These are phyloP conservation scores for Lepisosteus oculatus DNA, from an alignment of 2,113 vertebrate genomes.

Conservation along the genomic window DNA sequence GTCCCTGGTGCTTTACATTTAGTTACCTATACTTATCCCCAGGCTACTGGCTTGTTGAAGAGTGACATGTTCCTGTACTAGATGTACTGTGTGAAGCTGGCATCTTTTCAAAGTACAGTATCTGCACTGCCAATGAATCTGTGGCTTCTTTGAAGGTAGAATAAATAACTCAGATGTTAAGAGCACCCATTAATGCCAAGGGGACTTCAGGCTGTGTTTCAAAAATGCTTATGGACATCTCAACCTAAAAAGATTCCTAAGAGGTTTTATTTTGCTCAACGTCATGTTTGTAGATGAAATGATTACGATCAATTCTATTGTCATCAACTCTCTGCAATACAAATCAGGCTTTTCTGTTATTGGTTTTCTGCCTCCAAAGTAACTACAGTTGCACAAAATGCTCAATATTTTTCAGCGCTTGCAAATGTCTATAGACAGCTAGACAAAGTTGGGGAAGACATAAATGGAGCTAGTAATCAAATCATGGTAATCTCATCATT, in stretches of 20 bases:
- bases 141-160: not conserved
- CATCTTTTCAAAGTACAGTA: slow-evolving; percentile 1
- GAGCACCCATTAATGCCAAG: not conserved
- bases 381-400: too few relatives aligned
- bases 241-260: not conserved
- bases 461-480: too few relatives aligned
- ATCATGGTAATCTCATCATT: too few relatives aligned
- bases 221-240: not conserved
- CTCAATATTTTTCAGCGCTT: too few relatives aligned
- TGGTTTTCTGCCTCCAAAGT: too few relatives aligned
- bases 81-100: not conserved
- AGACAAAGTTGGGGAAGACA: too few relatives aligned
- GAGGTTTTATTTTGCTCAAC: not conserved
- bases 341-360: too few relatives aligned
- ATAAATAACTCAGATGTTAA: not conserved
- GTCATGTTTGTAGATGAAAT: not conserved
- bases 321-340: not conserved
- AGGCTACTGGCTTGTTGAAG: slow-evolving; percentile 16
- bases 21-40: slow-evolving; percentile 26
- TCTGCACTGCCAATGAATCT: not conserved
- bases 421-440: too few relatives aligned
- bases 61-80: slow-evolving; percentile 4
- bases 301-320: not conserved
- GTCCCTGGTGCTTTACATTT: slow-evolving; percentile 35
- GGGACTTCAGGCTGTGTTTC: not conserved